phyloP scores from a whole-genome alignment of 2,888 invertebrate species.

The Agrenia bidenticulata region DNA sequence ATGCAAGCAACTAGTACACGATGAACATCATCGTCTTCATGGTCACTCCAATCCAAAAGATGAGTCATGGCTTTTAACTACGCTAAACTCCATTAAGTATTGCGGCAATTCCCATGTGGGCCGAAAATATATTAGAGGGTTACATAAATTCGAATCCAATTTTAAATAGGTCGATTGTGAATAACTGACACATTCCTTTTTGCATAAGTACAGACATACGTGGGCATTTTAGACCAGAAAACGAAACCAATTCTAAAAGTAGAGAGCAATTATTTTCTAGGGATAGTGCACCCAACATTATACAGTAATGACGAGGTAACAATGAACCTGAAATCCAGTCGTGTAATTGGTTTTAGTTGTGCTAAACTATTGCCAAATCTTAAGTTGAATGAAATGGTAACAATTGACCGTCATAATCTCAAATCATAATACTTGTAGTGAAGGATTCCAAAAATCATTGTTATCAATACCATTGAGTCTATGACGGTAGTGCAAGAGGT shows the following conservation, averaged over 20 bases:
- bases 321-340: conserved; percentile 18
- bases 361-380: conserved; percentile 11
- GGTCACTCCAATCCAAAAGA: conserved; percentile 5
- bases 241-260: neutral
- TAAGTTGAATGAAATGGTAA: neutral
- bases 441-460: neutral
- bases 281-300: neutral
- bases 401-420: conserved; percentile 1
- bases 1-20: neutral
- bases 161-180: too few relatives aligned
- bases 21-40: neutral
- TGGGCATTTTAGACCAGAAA: neutral
- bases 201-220: too few relatives aligned
- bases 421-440: too few relatives aligned
- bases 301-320: neutral
- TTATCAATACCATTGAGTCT: too few relatives aligned
- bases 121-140: neutral
- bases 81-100: neutral
- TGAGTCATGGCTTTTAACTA: conserved; percentile 18
- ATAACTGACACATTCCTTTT: too few relatives aligned
- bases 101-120: conserved; percentile 1
- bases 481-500: too few relatives aligned
- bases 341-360: conserved; percentile 16
- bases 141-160: too few relatives aligned
- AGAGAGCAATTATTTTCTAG: neutral